Percentiles rank a stretch among this genome's conserved stretches.
These are phyloP conservation scores for Enteromius viviparus DNA, from an alignment of 2,797 vertebrate genomes.

Conservation along the genomic window DNA sequence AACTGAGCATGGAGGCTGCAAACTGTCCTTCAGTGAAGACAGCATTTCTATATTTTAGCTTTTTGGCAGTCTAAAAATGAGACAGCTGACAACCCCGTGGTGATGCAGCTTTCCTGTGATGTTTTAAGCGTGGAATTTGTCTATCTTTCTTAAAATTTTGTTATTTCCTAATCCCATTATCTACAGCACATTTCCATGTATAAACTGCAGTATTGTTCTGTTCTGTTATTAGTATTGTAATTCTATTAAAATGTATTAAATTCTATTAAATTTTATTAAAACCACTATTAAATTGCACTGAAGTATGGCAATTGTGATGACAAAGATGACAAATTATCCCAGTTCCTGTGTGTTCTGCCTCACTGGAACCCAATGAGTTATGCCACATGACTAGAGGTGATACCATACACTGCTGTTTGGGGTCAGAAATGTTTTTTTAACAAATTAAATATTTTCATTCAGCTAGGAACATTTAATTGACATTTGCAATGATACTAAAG, in stretches of 20 bases:
- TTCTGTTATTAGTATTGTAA: background rate
- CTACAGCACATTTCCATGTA: background rate
- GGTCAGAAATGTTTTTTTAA: background rate
- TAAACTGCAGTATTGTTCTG: background rate
- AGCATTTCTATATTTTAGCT: background rate
- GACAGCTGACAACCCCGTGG: background rate
- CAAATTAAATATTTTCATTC: background rate
- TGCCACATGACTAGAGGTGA: background rate
- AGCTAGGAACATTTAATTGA: background rate
- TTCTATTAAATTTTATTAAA: background rate
- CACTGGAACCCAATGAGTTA: background rate
- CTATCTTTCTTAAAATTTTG: background rate
- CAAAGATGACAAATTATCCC: background rate
- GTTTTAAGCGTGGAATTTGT: background rate
- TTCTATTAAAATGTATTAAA: background rate
- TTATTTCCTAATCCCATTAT: background rate
- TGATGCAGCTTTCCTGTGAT: background rate
- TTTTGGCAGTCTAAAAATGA: conserved; percentile 15
- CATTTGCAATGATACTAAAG: background rate
- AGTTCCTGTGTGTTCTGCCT: background rate
- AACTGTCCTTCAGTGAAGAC: conserved; percentile 24
- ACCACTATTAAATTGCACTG: background rate
- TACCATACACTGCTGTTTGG: background rate
- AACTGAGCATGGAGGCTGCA: conserved; percentile 4
- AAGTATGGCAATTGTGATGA: background rate